Conservation (phyloP, 2,113 vertebrate species). For the Rhagologus leucostigma region DNA sequence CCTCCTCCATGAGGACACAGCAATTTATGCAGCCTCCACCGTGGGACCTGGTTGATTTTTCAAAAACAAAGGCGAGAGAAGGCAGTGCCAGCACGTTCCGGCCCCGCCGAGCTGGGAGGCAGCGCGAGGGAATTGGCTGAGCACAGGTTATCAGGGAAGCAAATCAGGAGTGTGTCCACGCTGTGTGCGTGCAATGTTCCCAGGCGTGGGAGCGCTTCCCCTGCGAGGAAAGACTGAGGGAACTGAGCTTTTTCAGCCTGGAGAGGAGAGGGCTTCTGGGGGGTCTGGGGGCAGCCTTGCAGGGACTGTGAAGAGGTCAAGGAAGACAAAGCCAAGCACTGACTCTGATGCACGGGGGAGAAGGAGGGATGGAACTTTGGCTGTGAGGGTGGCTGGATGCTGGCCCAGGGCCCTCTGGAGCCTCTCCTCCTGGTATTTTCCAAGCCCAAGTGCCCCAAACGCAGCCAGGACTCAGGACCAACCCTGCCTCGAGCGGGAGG, state of each 20-base stretch:
- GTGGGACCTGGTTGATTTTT: background rate
- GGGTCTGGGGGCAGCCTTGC: background rate
- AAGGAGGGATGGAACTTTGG: background rate
- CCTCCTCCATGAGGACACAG: background rate
- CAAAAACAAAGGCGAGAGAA: background rate
- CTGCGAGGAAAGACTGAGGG: background rate
- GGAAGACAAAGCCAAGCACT: rapidly evolving
- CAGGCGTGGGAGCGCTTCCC: background rate
- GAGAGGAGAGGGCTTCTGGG: too few species aligned
- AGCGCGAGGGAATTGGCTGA: background rate
- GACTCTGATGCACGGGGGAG: background rate
- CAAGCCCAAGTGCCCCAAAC: background rate
- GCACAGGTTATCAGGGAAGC: background rate
- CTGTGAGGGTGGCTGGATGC: rapidly evolving
- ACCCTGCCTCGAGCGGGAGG: background rate
- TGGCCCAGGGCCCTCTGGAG: background rate
- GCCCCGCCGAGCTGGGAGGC: background rate
- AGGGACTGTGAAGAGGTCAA: background rate
- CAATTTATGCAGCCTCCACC: background rate
- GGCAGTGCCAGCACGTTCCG: background rate
- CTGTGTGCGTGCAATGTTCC: background rate
- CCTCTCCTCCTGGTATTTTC: background rate
- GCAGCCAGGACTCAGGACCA: rapidly evolving
- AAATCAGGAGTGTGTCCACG: background rate
- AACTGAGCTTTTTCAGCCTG: background rate